Conservation (phyloP, 2,888 invertebrate species). For the Troides oblongomaculatus region DNA sequence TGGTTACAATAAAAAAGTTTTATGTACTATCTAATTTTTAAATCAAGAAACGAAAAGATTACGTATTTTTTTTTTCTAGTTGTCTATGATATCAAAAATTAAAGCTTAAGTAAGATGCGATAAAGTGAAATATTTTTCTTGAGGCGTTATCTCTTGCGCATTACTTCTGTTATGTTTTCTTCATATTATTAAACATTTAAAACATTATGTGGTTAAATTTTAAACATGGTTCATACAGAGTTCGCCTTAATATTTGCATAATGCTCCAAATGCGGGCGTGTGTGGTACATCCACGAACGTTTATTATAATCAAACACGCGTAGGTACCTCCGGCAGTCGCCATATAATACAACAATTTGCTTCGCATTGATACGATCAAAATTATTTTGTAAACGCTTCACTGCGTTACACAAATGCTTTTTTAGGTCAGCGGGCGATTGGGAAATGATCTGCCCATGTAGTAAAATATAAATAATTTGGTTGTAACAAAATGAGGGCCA, state of each 20-base stretch:
- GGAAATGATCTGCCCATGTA: slow-evolving; percentile 76
- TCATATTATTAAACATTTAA: background rate
- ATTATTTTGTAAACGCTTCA: slow-evolving; percentile 72
- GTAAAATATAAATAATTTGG: slow-evolving; percentile 79
- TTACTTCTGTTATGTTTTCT: background rate
- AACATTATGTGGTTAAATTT: slow-evolving; percentile 6
- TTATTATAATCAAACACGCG: slow-evolving; percentile 28
- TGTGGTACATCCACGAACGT: slow-evolving; percentile 21
- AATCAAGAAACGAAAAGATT: no score
- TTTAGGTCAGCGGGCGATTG: slow-evolving; percentile 76
- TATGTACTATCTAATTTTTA: no score
- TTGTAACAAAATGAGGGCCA: slow-evolving; percentile 77
- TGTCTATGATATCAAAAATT: no score
- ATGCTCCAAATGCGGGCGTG: slow-evolving; percentile 25
- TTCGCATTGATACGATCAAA: slow-evolving; percentile 58
- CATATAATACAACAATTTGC: slow-evolving; percentile 42
- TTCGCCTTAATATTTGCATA: slow-evolving; percentile 24
- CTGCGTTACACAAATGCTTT: slow-evolving; percentile 69
- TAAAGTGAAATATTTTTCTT: background rate
- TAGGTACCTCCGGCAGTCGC: slow-evolving; percentile 17
- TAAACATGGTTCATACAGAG: slow-evolving; percentile 12
- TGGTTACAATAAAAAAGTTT: background rate
- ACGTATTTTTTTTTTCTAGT: no score
- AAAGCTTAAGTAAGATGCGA: background rate
- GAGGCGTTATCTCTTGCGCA: background rate